Evolutionary conservation across 2,113 vertebrate genomes (phyloP).

Genomic region (Verasper variegatus): DNA sequence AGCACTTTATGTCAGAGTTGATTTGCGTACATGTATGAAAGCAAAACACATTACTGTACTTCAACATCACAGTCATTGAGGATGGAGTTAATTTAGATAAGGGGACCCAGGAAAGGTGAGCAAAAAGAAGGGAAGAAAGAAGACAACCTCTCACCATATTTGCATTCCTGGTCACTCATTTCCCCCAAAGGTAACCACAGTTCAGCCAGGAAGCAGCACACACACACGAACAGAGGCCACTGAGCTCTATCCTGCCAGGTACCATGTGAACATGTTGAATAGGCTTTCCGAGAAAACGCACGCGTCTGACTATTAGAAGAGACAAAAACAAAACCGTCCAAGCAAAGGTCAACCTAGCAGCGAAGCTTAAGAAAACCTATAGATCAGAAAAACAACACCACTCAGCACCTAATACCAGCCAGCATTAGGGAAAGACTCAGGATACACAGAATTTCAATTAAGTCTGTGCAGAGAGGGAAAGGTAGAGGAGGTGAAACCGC

Average conservation of each 20-base stretch:
- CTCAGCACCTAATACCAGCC: neutral
- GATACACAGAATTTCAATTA: slow-evolving; percentile 21
- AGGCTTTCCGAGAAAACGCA: slow-evolving; percentile 3
- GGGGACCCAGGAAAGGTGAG: neutral
- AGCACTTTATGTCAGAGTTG: too few relatives aligned
- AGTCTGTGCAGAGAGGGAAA: slow-evolving; percentile 6
- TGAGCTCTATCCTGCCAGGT: slow-evolving; percentile 15
- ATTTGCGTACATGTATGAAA: too few relatives aligned
- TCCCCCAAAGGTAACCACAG: slow-evolving; percentile 39
- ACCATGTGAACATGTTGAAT: slow-evolving; percentile 30
- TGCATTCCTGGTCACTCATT: slow-evolving; percentile 60
- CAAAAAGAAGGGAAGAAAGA: neutral
- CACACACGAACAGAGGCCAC: slow-evolving; percentile 5
- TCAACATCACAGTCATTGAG: neutral
- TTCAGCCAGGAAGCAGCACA: slow-evolving; percentile 38
- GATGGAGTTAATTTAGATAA: neutral
- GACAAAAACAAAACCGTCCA: slow-evolving; percentile 35
- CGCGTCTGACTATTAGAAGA: slow-evolving; percentile 18
- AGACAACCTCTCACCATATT: slow-evolving; percentile 61
- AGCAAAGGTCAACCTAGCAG: slow-evolving; percentile 16
- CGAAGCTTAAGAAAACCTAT: neutral
- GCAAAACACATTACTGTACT: too few relatives aligned
- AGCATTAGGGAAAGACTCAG: slow-evolving; percentile 6
- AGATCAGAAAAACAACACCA: slow-evolving; percentile 27
- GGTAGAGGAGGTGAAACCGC: slow-evolving; percentile 4